Evolutionary conservation across 1,140 invertebrate species (phyloP).

Genomic region (Macrostomum lignano): DNA sequence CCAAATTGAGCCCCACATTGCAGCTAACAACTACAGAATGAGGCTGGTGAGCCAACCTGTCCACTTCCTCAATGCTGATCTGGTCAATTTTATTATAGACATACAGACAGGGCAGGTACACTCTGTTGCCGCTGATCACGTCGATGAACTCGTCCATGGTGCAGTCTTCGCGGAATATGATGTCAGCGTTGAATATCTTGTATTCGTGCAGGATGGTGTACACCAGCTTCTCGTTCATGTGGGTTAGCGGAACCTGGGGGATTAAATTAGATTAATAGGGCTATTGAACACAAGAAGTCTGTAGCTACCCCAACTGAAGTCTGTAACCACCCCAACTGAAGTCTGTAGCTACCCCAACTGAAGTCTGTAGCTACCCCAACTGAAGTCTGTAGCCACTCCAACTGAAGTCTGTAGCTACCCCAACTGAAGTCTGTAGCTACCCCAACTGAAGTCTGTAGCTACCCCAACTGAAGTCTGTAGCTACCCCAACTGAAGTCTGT

Average conservation of each 20-base stretch:
- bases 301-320: too few species aligned
- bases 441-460: too few species aligned
- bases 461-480: too few species aligned
- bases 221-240: slow-evolving; percentile 82
- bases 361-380: too few species aligned
- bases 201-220: slow-evolving; percentile 94
- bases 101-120: slow-evolving; percentile 66
- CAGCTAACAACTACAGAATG: slow-evolving; percentile 86
- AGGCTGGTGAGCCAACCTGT: slow-evolving; percentile 58
- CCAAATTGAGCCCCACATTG: slow-evolving; percentile 94
- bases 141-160: slow-evolving; percentile 86
- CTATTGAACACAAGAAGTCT: too few species aligned
- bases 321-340: too few species aligned
- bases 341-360: too few species aligned
- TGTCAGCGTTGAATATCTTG: slow-evolving; percentile 91
- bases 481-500: too few species aligned
- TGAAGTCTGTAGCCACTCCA: too few species aligned
- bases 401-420: too few species aligned
- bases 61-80: slow-evolving; percentile 91
- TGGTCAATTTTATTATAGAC: slow-evolving; percentile 97
- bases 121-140: slow-evolving; percentile 82
- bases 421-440: too few species aligned
- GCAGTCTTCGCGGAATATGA: slow-evolving; percentile 76
- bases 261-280: too few species aligned
- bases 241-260: slow-evolving; percentile 65